Base-by-base conservation (phyloP, 2,113 vertebrate genomes). In the Barnardius zonarius region DNA sequence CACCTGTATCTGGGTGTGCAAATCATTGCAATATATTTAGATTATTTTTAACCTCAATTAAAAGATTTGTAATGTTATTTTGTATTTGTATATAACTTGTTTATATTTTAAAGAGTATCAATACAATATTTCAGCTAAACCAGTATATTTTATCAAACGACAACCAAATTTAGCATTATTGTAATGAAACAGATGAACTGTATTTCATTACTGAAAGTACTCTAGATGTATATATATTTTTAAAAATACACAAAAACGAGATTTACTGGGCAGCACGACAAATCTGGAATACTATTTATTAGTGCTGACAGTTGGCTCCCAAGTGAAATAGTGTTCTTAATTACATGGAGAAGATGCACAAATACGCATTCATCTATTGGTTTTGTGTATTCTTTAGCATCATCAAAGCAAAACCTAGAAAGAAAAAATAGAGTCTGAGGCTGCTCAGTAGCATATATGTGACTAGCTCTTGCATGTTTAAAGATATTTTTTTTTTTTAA, bases 81-180 rank as follows among this genome's bases (percentile, higher is more conserved):
- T 79, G 28, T 62, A 37, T 51, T 69, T 95, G n/a, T 74, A n/a
- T 88, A 44, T 82, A 68, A 57, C 28, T 73, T 74, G 49, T 82
- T 23, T 63, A 17, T 92, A 76, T 83, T 82, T 94, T 83, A 51
- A 62, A 86, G 80, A 63, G 3, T 64, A 67, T 64, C 43, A 23
- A 4, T 79, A 41, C 43, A 83, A 2, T 69, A 63, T 85, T 95
- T 94, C 37, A 68, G 61, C 25, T 76, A 59, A 96, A 92, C 81
- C 39, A 31, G 46, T 92, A 13, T 93, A 66, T 92, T 97, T 98
- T 97, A 81, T 82, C 17, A 51, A 59, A 70, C 13, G 5, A 31
- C 52, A 67, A 92, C 13, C n/a, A 37, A 72, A 67, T 86, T 69
- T 83, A 62, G 57, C 61, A 23, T 69, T 67, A 39, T 68, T 77